phyloP scores from a whole-genome alignment of 2,797 vertebrate species.

The Harpagifer antarcticus region DNA sequence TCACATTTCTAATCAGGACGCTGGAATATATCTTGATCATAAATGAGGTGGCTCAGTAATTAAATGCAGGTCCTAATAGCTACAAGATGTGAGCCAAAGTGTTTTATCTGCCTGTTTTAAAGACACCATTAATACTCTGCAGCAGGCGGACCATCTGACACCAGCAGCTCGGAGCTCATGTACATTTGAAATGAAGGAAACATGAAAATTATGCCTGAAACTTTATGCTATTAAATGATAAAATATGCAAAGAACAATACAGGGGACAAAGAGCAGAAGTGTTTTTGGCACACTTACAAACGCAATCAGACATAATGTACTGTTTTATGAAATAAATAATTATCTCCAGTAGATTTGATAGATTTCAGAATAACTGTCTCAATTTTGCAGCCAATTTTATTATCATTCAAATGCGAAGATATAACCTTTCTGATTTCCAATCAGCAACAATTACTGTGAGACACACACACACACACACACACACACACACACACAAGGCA shows the following conservation, averaged over 20 bases:
- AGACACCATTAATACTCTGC: conserved; percentile 32
- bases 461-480: conserved; percentile 1
- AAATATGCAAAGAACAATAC: conserved; percentile 14
- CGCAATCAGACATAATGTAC: conserved; percentile 16
- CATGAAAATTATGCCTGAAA: conserved; percentile 20
- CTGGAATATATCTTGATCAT: conserved; percentile 13
- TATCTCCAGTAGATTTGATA: conserved; percentile 3
- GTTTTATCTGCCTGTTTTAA: conserved; percentile 40
- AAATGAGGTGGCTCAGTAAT: conserved; percentile 21
- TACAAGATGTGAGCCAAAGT: conserved; percentile 11
- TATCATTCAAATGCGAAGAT: conserved; percentile 40
- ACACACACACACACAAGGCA: conserved; percentile 36
- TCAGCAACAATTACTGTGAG: conserved; percentile 23
- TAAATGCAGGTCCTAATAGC: conserved; percentile 29
- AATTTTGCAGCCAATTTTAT: conserved; percentile 32
- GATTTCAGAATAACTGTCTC: conserved; percentile 5
- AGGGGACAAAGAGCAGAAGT: not conserved
- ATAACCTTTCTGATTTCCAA: conserved; percentile 43
- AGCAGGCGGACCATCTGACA: conserved; percentile 37
- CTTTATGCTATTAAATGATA: conserved; percentile 13
- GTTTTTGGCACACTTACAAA: conserved; percentile 6
- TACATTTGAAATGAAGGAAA: conserved; percentile 13
- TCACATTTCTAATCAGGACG: conserved; percentile 10
- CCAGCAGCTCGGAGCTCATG: conserved; percentile 7
- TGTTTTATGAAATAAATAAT: conserved; percentile 1